Percentiles rank a stretch among this genome's conserved stretches.
Evolutionary conservation across 2,797 vertebrate genomes (phyloP).

Genomic region (Phalloptychus januarius): DNA sequence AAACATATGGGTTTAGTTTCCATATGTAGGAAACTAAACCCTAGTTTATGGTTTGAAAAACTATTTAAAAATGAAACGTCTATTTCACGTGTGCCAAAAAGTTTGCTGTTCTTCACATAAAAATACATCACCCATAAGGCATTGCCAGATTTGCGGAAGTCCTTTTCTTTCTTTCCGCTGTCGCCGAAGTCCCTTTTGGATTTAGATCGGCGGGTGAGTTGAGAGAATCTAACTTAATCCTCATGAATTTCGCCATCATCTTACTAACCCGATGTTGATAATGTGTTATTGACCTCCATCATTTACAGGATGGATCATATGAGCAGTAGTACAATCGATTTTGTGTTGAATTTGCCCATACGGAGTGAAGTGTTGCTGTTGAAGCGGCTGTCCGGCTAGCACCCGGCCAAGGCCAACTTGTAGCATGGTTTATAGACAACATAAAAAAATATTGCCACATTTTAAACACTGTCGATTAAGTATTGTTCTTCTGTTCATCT

Average conservation of each 20-base stretch:
- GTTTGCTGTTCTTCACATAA: rapidly evolving
- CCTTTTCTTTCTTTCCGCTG: constrained; percentile 77
- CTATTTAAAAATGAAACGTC: background rate
- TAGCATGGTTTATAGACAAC: background rate
- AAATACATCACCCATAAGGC: constrained; percentile 73
- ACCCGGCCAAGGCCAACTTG: background rate
- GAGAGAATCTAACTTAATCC: constrained; percentile 67
- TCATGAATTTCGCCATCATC: background rate
- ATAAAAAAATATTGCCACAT: background rate
- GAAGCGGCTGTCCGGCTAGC: background rate
- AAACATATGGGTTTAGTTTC: too few relatives aligned
- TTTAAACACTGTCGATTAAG: rapidly evolving
- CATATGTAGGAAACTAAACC: too few relatives aligned
- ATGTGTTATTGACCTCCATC: rapidly evolving
- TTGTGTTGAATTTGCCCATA: background rate
- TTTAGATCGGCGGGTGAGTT: constrained; percentile 77
- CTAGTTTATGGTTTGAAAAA: background rate
- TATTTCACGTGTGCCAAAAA: background rate
- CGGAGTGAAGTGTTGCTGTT: constrained; percentile 1
- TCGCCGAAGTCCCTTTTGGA: constrained; percentile 64
- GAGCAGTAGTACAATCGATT: rapidly evolving
- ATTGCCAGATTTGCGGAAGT: constrained; percentile 62
- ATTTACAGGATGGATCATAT: background rate
- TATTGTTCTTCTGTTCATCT: rapidly evolving
- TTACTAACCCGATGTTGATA: rapidly evolving